Evolutionary conservation across 37 sponge, comb jelly and placozoan species (phyloP).

Genomic region (Mnemiopsis leidyi): DNA sequence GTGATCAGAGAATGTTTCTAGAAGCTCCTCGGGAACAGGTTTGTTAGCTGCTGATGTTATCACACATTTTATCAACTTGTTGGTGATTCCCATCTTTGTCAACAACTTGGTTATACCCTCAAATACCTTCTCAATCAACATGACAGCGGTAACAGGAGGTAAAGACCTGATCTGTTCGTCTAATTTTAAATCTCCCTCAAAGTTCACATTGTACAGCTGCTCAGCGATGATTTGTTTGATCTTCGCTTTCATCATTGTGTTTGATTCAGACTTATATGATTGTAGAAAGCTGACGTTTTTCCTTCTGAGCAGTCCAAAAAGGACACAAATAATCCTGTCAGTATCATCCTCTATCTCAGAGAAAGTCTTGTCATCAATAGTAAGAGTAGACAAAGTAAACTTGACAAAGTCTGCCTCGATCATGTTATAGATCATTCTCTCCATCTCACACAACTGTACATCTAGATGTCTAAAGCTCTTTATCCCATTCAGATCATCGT

Average conservation of each 20-base stretch:
- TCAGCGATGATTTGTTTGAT: slow-evolving; percentile 66
- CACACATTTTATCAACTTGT: slow-evolving; percentile 35
- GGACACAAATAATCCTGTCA: slow-evolving; percentile 76
- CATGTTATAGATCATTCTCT: slow-evolving; percentile 85
- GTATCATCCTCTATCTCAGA: slow-evolving; percentile 63
- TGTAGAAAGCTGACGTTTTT: slow-evolving; percentile 75
- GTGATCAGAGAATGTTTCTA: neutral
- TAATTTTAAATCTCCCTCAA: slow-evolving; percentile 27
- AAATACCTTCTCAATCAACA: slow-evolving; percentile 32
- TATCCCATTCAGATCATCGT: slow-evolving; percentile 84
- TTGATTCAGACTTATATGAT: slow-evolving; percentile 53
- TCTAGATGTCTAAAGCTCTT: slow-evolving; percentile 86
- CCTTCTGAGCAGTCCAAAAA: slow-evolving; percentile 78
- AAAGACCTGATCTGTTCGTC: slow-evolving; percentile 5
- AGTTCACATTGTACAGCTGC: neutral
- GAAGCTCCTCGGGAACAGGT: neutral
- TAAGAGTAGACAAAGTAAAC: slow-evolving; percentile 66
- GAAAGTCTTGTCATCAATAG: slow-evolving; percentile 17
- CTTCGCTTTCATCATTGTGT: slow-evolving; percentile 56
- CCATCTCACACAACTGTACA: slow-evolving; percentile 89
- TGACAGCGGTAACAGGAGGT: neutral
- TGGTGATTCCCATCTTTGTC: neutral
- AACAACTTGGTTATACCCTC: neutral
- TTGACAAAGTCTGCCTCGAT: slow-evolving; percentile 91
- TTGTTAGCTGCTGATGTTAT: slow-evolving; percentile 28